phyloP scores from a whole-genome alignment of 1,140 invertebrate genomes.

The Stenopsyche tienmushanensis region DNA sequence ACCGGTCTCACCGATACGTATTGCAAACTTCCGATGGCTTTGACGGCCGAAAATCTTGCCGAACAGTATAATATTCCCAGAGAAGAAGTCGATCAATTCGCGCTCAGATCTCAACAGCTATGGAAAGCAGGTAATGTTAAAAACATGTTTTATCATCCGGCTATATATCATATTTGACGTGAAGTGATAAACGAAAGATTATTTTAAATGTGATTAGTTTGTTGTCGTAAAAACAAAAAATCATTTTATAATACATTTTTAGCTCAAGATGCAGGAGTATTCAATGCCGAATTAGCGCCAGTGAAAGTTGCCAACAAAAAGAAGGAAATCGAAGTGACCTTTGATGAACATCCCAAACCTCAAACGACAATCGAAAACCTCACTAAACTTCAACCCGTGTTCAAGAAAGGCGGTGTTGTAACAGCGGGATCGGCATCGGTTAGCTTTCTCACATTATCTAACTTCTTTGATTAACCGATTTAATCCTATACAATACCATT shows the following conservation, averaged over 20 bases:
- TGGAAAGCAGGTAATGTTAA: constrained; percentile 71
- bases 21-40: constrained; percentile 92
- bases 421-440: constrained; percentile 95
- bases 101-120: constrained; percentile 77
- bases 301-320: constrained; percentile 83
- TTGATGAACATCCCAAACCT: constrained; percentile 94
- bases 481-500: constrained; percentile 9
- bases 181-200: not conserved
- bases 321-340: constrained; percentile 73
- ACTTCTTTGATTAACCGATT: not conserved
- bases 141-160: not conserved
- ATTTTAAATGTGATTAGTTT: too few relatives aligned
- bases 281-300: constrained; percentile 89
- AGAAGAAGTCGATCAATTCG: constrained; percentile 87
- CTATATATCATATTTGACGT: not conserved
- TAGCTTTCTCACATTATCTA: constrained; percentile 46
- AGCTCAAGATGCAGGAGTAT: constrained; percentile 86
- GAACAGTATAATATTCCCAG: constrained; percentile 84
- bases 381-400: constrained; percentile 82
- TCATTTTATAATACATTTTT: too few relatives aligned
- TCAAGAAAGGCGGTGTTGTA: constrained; percentile 95
- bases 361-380: constrained; percentile 84
- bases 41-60: constrained; percentile 97
- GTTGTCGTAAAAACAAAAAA: too few relatives aligned
- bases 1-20: constrained; percentile 84